Evolutionary conservation across 2,888 invertebrate genomes (phyloP).

Genomic region (Craniophora ligustri): DNA sequence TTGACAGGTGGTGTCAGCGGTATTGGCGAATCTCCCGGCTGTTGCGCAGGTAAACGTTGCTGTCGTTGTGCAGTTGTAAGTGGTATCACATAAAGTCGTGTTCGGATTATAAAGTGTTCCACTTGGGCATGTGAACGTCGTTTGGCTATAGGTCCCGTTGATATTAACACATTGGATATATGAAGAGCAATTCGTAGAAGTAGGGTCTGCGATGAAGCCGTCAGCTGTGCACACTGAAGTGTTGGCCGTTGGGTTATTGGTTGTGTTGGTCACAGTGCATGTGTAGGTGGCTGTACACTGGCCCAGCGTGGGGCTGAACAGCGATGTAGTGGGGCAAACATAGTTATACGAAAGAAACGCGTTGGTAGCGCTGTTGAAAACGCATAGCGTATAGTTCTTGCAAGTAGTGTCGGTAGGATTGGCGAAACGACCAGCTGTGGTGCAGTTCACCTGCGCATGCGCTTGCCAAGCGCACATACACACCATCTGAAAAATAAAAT

Average conservation of each 20-base stretch:
- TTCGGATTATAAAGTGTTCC: slow-evolving; percentile 72
- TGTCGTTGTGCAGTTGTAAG: slow-evolving; percentile 67
- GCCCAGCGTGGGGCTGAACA: slow-evolving; percentile 22
- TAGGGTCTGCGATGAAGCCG: slow-evolving; percentile 62
- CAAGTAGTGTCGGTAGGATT: slow-evolving; percentile 77
- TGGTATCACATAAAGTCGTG: slow-evolving; percentile 73
- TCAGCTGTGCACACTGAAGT: slow-evolving; percentile 29
- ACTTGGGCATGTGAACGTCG: slow-evolving; percentile 69
- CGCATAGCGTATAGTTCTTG: slow-evolving; percentile 79
- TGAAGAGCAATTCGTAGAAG: slow-evolving; percentile 68
- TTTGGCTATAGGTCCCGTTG: slow-evolving; percentile 67
- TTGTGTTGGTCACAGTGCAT: slow-evolving; percentile 14
- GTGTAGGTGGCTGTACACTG: slow-evolving; percentile 32
- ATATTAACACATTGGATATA: slow-evolving; percentile 76
- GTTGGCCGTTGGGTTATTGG: slow-evolving; percentile 3
- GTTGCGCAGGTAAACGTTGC: slow-evolving; percentile 69
- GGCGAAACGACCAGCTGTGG: slow-evolving; percentile 72
- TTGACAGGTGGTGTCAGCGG: slow-evolving; percentile 75
- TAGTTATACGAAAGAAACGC: slow-evolving; percentile 72
- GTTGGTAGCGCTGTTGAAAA: slow-evolving; percentile 57
- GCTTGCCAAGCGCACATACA: slow-evolving; percentile 59
- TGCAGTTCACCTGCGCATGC: slow-evolving; percentile 70
- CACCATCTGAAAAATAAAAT: slow-evolving; percentile 49
- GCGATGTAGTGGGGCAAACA: slow-evolving; percentile 76
- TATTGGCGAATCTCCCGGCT: slow-evolving; percentile 77